Evolutionary conservation across 2,113 vertebrate genomes (phyloP).

Genomic region (Tringa solitaria): DNA sequence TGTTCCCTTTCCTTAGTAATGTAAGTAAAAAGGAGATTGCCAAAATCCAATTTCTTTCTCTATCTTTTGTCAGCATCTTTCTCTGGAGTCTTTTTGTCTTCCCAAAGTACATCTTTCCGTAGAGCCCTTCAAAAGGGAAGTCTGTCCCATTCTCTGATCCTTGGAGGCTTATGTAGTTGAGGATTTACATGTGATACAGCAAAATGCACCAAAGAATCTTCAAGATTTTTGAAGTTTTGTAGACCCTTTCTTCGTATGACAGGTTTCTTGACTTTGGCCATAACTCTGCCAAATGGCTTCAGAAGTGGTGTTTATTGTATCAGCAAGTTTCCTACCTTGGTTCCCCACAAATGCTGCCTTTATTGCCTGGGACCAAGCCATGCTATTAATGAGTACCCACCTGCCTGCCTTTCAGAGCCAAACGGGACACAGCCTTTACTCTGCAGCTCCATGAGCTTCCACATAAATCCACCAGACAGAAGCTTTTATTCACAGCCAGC

Average conservation of each 20-base stretch:
- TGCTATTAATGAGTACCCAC: neutral
- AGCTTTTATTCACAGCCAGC: neutral
- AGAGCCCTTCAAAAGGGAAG: neutral
- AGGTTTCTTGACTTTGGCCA: neutral
- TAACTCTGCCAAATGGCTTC: neutral
- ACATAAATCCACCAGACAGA: neutral
- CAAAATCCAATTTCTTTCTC: neutral
- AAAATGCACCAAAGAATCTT: neutral
- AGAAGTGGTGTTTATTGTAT: neutral
- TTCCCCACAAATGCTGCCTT: neutral
- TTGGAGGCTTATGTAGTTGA: neutral
- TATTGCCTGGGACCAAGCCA: neutral
- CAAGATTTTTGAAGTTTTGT: neutral
- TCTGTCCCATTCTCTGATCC: neutral
- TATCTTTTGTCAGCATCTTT: neutral
- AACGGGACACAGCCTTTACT: neutral
- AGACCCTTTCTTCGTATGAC: fast-evolving
- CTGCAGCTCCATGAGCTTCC: neutral
- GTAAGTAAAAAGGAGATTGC: neutral
- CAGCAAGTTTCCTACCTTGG: neutral
- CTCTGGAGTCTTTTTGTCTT: neutral
- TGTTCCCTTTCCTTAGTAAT: neutral
- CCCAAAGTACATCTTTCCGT: neutral
- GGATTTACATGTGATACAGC: fast-evolving
- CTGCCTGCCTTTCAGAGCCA: neutral